These are phyloP conservation scores for Archocentrus centrarchus DNA, from an alignment of 2,113 vertebrate genomes.

Conservation along the genomic window DNA sequence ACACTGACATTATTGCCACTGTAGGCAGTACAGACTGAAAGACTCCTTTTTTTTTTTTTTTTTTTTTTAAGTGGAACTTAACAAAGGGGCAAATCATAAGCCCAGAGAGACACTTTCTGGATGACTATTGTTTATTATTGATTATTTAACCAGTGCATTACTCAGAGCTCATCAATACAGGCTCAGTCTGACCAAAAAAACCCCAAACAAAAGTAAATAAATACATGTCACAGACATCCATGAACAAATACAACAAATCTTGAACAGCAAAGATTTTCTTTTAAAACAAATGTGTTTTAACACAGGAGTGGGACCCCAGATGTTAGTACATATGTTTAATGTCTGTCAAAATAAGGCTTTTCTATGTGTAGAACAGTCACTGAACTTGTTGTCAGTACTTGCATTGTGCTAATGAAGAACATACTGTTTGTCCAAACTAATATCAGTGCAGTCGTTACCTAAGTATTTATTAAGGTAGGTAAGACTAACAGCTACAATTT, in stretches of 20 bases:
- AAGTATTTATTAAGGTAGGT: neutral
- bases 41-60: too few species aligned
- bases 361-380: conserved; percentile 4
- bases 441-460: conserved; percentile 7
- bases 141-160: conserved; percentile 54
- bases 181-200: conserved; percentile 57
- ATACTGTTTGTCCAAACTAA: conserved; percentile 7
- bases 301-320: conserved; percentile 33
- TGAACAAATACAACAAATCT: conserved; percentile 53
- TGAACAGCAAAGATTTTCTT: conserved; percentile 24
- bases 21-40: neutral
- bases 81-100: neutral
- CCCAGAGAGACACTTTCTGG: neutral
- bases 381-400: neutral
- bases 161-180: conserved; percentile 47
- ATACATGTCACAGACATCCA: conserved; percentile 61
- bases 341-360: conserved; percentile 8
- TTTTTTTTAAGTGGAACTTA: conserved; percentile 4
- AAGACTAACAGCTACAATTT: conserved; percentile 25
- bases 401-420: conserved; percentile 4
- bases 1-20: conserved; percentile 16
- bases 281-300: conserved; percentile 1
- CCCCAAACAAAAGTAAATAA: conserved; percentile 58
- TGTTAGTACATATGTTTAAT: conserved; percentile 25
- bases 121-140: conserved; percentile 22